Conservation (phyloP, 2,113 vertebrate species). For the Myiozetetes cayanensis region DNA sequence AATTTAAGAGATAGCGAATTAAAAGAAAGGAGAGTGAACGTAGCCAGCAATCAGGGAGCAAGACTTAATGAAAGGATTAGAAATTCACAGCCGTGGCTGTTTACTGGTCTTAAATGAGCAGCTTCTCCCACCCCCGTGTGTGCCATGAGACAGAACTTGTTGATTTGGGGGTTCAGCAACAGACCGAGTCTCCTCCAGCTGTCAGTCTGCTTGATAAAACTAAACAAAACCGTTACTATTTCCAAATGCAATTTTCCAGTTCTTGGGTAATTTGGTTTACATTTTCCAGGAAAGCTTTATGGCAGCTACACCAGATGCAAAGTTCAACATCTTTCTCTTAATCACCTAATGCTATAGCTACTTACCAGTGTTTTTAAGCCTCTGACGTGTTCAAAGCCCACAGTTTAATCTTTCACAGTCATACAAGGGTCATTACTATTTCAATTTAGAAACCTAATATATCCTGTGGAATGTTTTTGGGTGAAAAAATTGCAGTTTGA, state of each 20-base stretch:
- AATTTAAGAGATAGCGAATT: slow-evolving; percentile 57
- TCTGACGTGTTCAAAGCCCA: background rate
- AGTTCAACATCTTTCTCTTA: background rate
- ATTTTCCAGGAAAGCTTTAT: slow-evolving; percentile 41
- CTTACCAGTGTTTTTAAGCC: slow-evolving; percentile 2
- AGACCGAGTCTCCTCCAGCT: slow-evolving; percentile 29
- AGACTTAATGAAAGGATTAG: slow-evolving; percentile 7
- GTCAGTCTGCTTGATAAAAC: slow-evolving; percentile 7
- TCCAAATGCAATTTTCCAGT: slow-evolving; percentile 31
- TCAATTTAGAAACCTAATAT: background rate
- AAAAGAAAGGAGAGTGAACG: slow-evolving; percentile 21
- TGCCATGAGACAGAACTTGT: slow-evolving; percentile 39
- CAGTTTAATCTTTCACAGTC: background rate
- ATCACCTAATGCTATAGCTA: background rate
- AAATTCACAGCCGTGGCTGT: slow-evolving; percentile 11
- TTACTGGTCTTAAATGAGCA: slow-evolving; percentile 35
- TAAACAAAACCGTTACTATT: background rate
- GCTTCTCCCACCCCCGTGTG: background rate
- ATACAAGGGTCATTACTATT: background rate
- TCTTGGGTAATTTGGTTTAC: slow-evolving; percentile 26
- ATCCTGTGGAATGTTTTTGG: background rate
- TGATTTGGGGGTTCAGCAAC: slow-evolving; percentile 13
- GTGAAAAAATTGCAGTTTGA: slow-evolving; percentile 21
- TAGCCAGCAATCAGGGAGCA: background rate
- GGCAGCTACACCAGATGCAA: slow-evolving; percentile 9